Percentiles rank a stretch among this genome's conserved stretches.
phyloP scores from a whole-genome alignment of 2,797 vertebrate species.

The Lates japonicus region DNA sequence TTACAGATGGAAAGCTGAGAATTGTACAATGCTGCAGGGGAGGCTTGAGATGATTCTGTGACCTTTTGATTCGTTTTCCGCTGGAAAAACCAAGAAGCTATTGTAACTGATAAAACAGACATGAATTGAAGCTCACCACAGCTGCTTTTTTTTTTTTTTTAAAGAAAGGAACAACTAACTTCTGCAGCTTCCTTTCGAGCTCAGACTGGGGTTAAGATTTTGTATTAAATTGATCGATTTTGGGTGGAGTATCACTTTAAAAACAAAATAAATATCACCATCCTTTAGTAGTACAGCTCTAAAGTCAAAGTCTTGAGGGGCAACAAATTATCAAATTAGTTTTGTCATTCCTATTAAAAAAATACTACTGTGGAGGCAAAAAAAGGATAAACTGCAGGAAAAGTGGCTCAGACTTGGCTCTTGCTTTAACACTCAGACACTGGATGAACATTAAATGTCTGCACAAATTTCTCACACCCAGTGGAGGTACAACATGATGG shows the following conservation, averaged over 20 bases:
- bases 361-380: not conserved
- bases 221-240: not conserved
- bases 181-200: not conserved
- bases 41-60: constrained; percentile 21
- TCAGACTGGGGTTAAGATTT: not conserved
- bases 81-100: constrained; percentile 19
- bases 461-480: not conserved
- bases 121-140: not conserved
- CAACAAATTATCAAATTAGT: not conserved
- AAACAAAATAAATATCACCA: constrained; percentile 2
- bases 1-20: constrained; percentile 13
- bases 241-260: not conserved
- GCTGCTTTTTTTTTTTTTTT: not conserved
- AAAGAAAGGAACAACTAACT: not conserved
- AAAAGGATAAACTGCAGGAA: not conserved
- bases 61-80: constrained; percentile 39
- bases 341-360: too few relatives aligned
- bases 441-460: not conserved
- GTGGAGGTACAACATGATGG: not conserved
- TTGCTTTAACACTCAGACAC: not conserved
- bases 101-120: not conserved
- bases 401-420: too few relatives aligned
- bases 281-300: not conserved
- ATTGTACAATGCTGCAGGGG: constrained; percentile 21
- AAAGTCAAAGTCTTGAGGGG: not conserved